phyloP scores from a whole-genome alignment of 1,140 invertebrate species.

The Apis cerana region DNA sequence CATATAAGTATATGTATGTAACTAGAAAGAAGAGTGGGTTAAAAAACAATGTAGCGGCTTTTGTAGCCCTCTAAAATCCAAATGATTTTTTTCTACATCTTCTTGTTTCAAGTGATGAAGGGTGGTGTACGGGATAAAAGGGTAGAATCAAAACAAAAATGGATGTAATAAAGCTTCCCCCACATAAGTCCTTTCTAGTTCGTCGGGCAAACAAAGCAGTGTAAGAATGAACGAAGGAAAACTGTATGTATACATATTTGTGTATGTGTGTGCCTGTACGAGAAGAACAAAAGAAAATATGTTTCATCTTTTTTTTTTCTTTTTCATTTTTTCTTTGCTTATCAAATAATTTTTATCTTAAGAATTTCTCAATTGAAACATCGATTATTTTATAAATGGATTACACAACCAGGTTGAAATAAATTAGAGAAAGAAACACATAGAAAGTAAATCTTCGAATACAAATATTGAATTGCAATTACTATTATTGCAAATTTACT shows the following conservation, averaged over 20 bases:
- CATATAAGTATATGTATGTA: constrained; percentile 55
- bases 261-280: constrained; percentile 12
- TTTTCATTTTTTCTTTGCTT: too few relatives aligned
- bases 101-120: constrained; percentile 21
- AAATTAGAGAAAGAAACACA: neutral
- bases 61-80: constrained; percentile 23
- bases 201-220: constrained; percentile 4
- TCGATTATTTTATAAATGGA: neutral
- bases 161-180: neutral
- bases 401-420: neutral
- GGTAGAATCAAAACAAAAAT: constrained; percentile 40
- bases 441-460: neutral
- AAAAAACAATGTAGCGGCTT: constrained; percentile 36
- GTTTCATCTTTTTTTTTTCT: neutral
- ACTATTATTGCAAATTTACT: constrained; percentile 8
- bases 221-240: constrained; percentile 23
- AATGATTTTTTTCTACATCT: constrained; percentile 16
- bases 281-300: constrained; percentile 10
- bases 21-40: constrained; percentile 48
- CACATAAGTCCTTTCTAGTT: constrained; percentile 34
- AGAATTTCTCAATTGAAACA: constrained; percentile 15
- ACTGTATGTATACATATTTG: constrained; percentile 10
- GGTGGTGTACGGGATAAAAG: constrained; percentile 41
- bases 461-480: constrained; percentile 33
- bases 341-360: constrained; percentile 6